These are phyloP conservation scores for Tenthredo notha DNA, from an alignment of 2,888 invertebrate species.

Conservation along the genomic window DNA sequence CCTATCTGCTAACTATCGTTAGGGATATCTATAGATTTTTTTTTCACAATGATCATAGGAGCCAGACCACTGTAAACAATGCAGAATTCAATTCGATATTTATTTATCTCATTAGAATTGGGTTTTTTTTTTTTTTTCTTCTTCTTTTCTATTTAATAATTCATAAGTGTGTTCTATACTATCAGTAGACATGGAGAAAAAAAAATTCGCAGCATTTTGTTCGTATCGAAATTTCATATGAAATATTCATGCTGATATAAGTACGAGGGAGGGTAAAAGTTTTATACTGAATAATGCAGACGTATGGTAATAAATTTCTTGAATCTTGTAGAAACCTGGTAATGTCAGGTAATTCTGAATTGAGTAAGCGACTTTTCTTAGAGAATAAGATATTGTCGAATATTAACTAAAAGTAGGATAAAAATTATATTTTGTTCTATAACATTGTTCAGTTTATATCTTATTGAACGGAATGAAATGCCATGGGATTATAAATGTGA, in stretches of 20 bases:
- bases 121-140: too few species aligned
- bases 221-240: neutral
- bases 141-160: too few species aligned
- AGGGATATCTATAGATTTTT: constrained; percentile 43
- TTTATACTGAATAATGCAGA: neutral
- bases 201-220: neutral
- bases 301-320: neutral
- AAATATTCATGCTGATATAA: neutral
- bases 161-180: too few species aligned
- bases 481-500: neutral
- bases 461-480: neutral
- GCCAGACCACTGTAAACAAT: constrained; percentile 29
- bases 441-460: neutral
- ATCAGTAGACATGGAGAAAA: too few species aligned
- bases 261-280: neutral
- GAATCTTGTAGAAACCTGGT: neutral
- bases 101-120: neutral
- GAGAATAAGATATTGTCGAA: neutral
- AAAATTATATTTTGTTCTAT: neutral
- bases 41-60: constrained; percentile 17
- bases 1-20: constrained; percentile 43
- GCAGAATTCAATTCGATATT: neutral
- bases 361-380: neutral
- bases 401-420: neutral
- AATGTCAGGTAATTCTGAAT: neutral